Percentiles rank a stretch among this genome's conserved stretches.
Conservation (phyloP, 2,113 vertebrate genomes). For the Pipra filicauda region DNA sequence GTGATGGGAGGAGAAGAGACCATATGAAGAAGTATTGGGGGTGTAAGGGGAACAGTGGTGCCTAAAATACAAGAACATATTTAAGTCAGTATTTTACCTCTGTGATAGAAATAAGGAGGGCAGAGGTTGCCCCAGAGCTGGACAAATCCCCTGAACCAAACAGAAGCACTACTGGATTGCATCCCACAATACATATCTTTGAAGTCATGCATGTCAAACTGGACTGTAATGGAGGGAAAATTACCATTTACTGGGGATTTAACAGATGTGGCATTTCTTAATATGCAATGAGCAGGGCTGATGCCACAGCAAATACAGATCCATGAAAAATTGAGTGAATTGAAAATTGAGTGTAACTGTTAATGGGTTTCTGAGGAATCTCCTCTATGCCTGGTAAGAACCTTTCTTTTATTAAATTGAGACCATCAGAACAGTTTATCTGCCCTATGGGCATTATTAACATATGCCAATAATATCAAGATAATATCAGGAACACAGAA, state of each 20-base stretch:
- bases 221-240: not conserved
- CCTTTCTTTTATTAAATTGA: constrained; percentile 25
- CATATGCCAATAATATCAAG: constrained; percentile 19
- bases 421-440: constrained; percentile 21
- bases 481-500: constrained; percentile 2
- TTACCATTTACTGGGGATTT: not conserved
- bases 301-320: not conserved
- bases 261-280: not conserved
- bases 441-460: not conserved
- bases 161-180: not conserved
- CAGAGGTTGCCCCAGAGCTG: not conserved
- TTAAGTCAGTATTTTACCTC: not conserved
- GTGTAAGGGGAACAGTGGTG: not conserved
- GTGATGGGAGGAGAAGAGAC: not conserved
- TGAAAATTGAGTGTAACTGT: not conserved
- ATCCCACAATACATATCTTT: not conserved
- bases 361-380: constrained; percentile 27
- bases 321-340: constrained; percentile 11
- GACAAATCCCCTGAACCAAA: not conserved
- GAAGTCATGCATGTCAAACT: not conserved
- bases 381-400: not conserved
- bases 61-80: not conserved
- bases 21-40: not conserved
- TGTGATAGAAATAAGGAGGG: not conserved
- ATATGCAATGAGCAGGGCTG: not conserved